Percentiles rank a stretch among this genome's conserved stretches.
Evolutionary conservation across 1,140 invertebrate genomes (phyloP).

Genomic region (Augochlora pura): DNA sequence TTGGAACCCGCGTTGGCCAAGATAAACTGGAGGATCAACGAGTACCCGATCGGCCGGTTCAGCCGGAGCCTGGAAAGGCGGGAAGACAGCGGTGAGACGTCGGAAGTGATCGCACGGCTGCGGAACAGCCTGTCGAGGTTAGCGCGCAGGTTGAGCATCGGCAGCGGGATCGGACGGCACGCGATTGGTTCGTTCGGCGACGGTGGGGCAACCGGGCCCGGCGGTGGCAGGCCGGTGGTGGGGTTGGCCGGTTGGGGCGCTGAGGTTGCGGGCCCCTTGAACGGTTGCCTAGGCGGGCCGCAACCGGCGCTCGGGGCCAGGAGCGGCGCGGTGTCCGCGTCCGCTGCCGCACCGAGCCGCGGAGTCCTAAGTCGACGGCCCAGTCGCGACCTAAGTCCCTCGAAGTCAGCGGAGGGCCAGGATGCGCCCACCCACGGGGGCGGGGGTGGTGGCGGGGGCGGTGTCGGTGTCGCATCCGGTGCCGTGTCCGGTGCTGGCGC

Average conservation of each 20-base stretch:
- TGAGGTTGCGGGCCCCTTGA: slow-evolving; percentile 21
- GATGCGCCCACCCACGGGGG: slow-evolving; percentile 54
- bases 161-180: slow-evolving; percentile 48
- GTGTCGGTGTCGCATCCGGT: slow-evolving; percentile 22
- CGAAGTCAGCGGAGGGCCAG: slow-evolving; percentile 56
- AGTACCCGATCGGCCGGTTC: not conserved
- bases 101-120: slow-evolving; percentile 23
- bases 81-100: not conserved
- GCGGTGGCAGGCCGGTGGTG: slow-evolving; percentile 17
- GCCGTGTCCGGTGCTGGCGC: slow-evolving; percentile 47
- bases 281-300: slow-evolving; percentile 31
- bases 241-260: slow-evolving; percentile 7
- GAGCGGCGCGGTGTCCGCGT: slow-evolving; percentile 74
- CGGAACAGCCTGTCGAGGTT: slow-evolving; percentile 59
- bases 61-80: slow-evolving; percentile 16
- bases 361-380: slow-evolving; percentile 70
- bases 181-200: slow-evolving; percentile 50
- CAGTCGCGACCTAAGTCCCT: slow-evolving; percentile 74
- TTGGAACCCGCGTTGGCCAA: no score
- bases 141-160: slow-evolving; percentile 62
- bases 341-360: slow-evolving; percentile 70
- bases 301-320: slow-evolving; percentile 43
- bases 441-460: slow-evolving; percentile 50
- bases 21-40: slow-evolving; percentile 11
- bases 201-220: slow-evolving; percentile 40